A percentile compares a stretch with the other conserved stretches of the same genome.
Conservation (phyloP, 1,140 invertebrate genomes). For the Dolichoris vasculosae region DNA sequence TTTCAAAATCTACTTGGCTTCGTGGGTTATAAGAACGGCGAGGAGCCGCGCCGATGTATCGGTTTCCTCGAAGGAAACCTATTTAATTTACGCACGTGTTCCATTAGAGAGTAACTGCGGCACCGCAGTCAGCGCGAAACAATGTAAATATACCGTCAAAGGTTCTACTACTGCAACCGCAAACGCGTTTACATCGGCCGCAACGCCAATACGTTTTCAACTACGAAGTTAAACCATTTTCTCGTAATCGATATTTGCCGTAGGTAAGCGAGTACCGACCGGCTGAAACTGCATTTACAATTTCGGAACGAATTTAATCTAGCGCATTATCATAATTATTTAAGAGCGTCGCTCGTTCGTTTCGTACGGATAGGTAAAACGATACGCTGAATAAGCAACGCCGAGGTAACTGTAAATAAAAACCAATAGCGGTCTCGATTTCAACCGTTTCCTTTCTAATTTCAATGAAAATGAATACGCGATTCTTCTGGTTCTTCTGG, state of each 20-base stretch:
- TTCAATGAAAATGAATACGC: not conserved
- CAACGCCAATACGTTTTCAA: slow-evolving; percentile 13
- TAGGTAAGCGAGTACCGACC: not conserved
- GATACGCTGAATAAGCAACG: too few relatives aligned
- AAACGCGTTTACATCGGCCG: slow-evolving; percentile 18
- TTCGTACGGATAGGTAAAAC: too few relatives aligned
- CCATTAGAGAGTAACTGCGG: slow-evolving; percentile 19
- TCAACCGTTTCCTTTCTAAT: not conserved
- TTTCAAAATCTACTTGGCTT: not conserved
- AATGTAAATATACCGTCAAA: slow-evolving; percentile 45
- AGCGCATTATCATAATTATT: not conserved
- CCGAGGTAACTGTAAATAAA: not conserved
- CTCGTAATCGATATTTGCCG: slow-evolving; percentile 29
- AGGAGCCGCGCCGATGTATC: not conserved
- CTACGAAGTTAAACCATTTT: slow-evolving; percentile 27
- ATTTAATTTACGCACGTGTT: slow-evolving; percentile 20
- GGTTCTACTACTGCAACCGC: slow-evolving; percentile 18
- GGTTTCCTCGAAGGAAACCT: not conserved
- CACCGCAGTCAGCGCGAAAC: slow-evolving; percentile 1
- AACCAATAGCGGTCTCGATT: not conserved
- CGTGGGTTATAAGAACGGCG: not conserved
- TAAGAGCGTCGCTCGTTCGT: not conserved
- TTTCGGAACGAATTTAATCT: not conserved
- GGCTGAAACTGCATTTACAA: not conserved
- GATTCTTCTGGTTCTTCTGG: not conserved